Evolutionary conservation across 2,888 invertebrate species (phyloP).

Genomic region (Tetheella fluctuosa): DNA sequence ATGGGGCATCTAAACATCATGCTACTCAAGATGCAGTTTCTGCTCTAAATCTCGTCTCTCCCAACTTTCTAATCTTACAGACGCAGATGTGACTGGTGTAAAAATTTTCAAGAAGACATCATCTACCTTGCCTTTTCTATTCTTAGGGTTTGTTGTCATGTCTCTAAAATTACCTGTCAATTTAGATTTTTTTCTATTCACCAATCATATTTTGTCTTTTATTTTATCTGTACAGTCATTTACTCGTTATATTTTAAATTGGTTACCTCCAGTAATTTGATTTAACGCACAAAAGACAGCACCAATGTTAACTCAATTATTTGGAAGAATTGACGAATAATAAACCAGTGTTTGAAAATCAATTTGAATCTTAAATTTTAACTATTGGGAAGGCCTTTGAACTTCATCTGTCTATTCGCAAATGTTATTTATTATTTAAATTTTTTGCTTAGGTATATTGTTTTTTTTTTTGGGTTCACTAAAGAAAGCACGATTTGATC

Average conservation of each 20-base stretch:
- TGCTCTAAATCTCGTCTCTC: too few species aligned
- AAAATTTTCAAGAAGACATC: too few species aligned
- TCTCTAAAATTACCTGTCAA: background rate
- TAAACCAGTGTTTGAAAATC: constrained; percentile 2
- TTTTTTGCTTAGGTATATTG: too few species aligned
- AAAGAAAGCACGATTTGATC: too few species aligned
- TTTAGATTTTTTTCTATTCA: background rate
- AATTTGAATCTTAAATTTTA: constrained; percentile 5
- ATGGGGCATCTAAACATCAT: too few species aligned
- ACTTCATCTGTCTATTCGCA: background rate
- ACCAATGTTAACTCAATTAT: background rate
- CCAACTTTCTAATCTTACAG: too few species aligned
- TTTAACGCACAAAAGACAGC: constrained; percentile 2
- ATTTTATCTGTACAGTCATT: background rate
- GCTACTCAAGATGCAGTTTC: too few species aligned
- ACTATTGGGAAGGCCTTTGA: background rate
- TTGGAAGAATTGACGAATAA: constrained; percentile 4
- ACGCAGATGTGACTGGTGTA: too few species aligned
- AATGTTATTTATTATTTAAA: too few species aligned
- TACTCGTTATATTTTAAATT: background rate
- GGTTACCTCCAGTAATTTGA: background rate
- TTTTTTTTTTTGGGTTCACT: too few species aligned
- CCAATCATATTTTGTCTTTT: background rate
- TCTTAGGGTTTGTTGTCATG: background rate
- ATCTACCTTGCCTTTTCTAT: too few species aligned